Conservation (phyloP, 2,113 vertebrate species). For the Microcebus jonahi region DNA sequence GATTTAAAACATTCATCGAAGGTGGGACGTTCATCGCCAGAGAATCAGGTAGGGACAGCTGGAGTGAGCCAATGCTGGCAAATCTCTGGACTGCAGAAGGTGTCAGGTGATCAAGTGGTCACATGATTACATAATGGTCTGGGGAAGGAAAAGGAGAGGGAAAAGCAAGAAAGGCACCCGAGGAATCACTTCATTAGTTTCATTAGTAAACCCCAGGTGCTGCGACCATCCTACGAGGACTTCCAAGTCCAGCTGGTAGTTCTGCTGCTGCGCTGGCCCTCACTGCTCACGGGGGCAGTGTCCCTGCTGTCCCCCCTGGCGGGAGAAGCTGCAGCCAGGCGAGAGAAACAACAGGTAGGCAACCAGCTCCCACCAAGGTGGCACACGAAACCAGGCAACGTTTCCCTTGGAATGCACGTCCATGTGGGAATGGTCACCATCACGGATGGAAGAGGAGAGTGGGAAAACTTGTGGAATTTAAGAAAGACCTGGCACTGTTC, state of each 20-base stretch:
- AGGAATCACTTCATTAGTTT: neutral
- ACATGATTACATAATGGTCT: neutral
- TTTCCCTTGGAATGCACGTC: neutral
- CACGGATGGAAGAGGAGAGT: fast-evolving
- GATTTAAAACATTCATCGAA: neutral
- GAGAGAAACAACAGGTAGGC: neutral
- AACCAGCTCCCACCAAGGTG: neutral
- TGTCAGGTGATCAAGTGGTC: neutral
- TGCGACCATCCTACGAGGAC: neutral
- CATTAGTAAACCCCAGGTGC: neutral
- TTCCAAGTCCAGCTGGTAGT: neutral
- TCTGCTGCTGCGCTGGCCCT: neutral
- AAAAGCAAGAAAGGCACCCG: neutral
- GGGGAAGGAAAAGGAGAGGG: neutral
- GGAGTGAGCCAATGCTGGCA: neutral
- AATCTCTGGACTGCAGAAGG: neutral
- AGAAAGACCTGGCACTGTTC: neutral
- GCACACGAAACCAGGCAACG: neutral
- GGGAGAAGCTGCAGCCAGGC: neutral
- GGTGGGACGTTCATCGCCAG: neutral
- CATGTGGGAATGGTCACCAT: neutral
- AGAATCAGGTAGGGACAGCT: neutral
- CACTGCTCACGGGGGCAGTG: neutral
- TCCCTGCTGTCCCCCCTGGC: neutral
- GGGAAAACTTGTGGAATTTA: neutral